A percentile compares a stretch with the other conserved stretches of the same genome.
phyloP scores from a whole-genome alignment of 2,797 vertebrate genomes.

The Sebastiscus tertius region DNA sequence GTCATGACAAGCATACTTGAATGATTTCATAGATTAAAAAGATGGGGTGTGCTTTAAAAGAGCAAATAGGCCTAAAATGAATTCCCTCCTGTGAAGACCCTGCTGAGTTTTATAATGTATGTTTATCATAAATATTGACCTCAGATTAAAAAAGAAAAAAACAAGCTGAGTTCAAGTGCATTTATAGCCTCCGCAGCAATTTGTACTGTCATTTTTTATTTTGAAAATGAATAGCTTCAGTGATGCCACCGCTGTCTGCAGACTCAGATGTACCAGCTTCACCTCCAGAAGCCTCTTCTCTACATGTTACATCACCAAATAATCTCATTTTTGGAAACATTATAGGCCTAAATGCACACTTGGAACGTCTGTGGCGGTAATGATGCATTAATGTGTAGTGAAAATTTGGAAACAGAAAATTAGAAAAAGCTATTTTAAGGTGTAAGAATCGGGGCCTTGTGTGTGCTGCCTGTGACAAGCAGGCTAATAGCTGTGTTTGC shows the following conservation, averaged over 20 bases:
- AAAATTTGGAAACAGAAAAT: neutral
- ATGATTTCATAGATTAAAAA: neutral
- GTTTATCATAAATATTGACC: neutral
- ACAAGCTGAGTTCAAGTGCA: neutral
- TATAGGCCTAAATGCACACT: neutral
- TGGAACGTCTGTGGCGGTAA: neutral
- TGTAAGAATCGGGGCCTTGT: constrained; percentile 44
- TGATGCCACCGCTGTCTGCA: neutral
- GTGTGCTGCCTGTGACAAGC: constrained; percentile 31
- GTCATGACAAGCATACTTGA: neutral
- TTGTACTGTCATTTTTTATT: neutral
- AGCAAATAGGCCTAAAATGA: neutral
- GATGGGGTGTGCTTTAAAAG: neutral
- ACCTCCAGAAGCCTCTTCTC: neutral
- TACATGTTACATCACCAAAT: neutral
- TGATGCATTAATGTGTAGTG: neutral
- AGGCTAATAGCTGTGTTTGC: constrained; percentile 39
- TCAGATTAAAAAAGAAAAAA: neutral
- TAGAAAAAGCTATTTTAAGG: neutral
- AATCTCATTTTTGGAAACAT: neutral
- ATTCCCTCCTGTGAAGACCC: neutral
- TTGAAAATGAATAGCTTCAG: neutral
- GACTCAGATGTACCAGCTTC: neutral
- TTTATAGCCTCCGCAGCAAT: neutral
- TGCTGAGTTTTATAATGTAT: neutral